These are phyloP conservation scores for Loriculus beryllinus DNA, from an alignment of 2,797 vertebrate species.

Conservation along the genomic window DNA sequence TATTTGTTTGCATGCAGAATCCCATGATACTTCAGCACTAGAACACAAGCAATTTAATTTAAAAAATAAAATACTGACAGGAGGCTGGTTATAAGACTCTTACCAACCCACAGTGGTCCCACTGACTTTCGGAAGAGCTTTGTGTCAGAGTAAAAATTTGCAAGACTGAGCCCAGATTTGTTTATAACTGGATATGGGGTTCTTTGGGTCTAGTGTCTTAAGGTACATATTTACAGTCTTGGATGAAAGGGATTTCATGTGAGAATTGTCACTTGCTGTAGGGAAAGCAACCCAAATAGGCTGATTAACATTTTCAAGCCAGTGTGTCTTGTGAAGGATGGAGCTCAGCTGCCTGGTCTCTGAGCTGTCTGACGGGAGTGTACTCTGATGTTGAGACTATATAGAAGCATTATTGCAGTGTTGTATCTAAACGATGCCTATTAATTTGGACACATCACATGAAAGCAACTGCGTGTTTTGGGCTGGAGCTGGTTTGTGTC, in stretches of 20 bases:
- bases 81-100: neutral
- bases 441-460: constrained; percentile 6
- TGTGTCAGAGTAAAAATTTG: neutral
- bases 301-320: neutral
- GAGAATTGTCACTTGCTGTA: neutral
- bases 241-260: neutral
- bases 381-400: neutral
- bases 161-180: neutral
- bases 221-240: neutral
- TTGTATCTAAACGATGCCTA: constrained; percentile 2
- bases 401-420: neutral
- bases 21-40: neutral
- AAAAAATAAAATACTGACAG: neutral
- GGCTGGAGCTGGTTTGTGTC: constrained; percentile 29
- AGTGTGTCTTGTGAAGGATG: neutral
- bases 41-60: neutral
- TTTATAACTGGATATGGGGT: neutral
- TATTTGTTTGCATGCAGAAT: constrained; percentile 1
- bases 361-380: neutral
- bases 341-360: neutral
- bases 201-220: neutral
- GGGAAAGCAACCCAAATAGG: neutral
- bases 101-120: neutral
- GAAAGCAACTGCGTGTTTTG: neutral
- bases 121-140: neutral